phyloP scores from a whole-genome alignment of 2,113 vertebrate genomes.

The Notothenia rossii region DNA sequence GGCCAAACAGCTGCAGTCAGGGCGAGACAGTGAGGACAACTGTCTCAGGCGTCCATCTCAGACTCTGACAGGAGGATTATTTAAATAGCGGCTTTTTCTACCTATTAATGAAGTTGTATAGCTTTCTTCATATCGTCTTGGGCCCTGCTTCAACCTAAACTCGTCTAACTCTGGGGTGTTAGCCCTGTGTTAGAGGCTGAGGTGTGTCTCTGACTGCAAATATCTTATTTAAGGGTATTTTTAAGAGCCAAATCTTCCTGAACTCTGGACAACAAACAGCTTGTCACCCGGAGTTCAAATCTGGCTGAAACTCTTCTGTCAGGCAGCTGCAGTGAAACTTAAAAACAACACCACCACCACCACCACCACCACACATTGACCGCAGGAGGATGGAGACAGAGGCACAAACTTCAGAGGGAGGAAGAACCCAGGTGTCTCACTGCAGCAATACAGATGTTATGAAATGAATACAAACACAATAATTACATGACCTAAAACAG shows the following conservation, averaged over 20 bases:
- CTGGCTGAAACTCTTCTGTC: conserved; percentile 41
- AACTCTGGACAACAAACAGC: conserved; percentile 19
- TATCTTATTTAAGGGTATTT: neutral
- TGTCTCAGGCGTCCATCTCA: conserved; percentile 4
- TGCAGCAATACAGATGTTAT: conserved; percentile 79
- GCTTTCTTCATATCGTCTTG: neutral
- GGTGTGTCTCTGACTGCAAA: conserved; percentile 18
- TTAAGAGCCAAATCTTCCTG: conserved; percentile 24
- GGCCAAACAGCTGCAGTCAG: neutral
- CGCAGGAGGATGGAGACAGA: conserved; percentile 67
- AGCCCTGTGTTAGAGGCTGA: conserved; percentile 1
- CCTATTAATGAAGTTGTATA: conserved; percentile 13
- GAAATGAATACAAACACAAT: conserved; percentile 96
- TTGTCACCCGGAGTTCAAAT: conserved; percentile 10
- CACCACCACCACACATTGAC: conserved; percentile 52
- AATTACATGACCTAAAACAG: conserved; percentile 93
- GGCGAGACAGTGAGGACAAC: conserved; percentile 18
- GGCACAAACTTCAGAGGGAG: conserved; percentile 56
- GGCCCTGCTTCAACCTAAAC: neutral
- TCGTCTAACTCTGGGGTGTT: conserved; percentile 1
- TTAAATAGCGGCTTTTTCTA: neutral
- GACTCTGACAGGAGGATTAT: conserved; percentile 7
- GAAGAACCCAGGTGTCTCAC: conserved; percentile 73
- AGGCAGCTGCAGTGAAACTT: conserved; percentile 83
- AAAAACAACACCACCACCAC: conserved; percentile 34